Conservation (phyloP, 2,113 vertebrate species). For the Tachycineta bicolor region DNA sequence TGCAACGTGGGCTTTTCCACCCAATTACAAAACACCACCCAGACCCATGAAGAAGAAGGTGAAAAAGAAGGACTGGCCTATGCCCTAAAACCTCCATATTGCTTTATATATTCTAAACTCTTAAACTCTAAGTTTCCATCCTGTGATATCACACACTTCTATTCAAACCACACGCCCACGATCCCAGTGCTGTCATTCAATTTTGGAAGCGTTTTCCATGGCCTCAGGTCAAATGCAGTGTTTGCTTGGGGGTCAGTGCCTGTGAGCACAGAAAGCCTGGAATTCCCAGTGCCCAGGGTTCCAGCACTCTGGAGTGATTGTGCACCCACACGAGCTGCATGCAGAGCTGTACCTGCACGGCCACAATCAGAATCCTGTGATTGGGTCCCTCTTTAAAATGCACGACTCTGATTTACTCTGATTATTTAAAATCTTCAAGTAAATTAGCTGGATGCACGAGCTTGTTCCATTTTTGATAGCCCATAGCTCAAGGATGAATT, state of each 20-base stretch:
- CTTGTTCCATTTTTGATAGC: background rate
- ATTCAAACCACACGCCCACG: background rate
- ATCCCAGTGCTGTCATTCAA: background rate
- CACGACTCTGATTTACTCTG: background rate
- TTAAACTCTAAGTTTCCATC: background rate
- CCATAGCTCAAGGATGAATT: background rate
- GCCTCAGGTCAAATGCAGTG: background rate
- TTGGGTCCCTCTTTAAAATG: background rate
- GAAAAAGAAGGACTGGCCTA: background rate
- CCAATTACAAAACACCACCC: background rate
- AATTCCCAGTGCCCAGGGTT: background rate
- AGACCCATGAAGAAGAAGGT: background rate
- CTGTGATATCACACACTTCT: background rate
- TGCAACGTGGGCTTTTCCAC: no score
- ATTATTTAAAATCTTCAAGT: background rate
- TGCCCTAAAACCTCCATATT: background rate
- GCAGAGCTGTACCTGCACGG: background rate
- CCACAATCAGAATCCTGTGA: background rate
- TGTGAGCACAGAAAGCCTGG: background rate
- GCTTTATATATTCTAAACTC: background rate
- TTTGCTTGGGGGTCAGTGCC: background rate
- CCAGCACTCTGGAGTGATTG: background rate
- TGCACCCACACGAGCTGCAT: background rate
- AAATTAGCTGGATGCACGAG: background rate
- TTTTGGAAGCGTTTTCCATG: background rate